Evolutionary conservation across 1,140 invertebrate species (phyloP).

Genomic region (Atta cephalotes): DNA sequence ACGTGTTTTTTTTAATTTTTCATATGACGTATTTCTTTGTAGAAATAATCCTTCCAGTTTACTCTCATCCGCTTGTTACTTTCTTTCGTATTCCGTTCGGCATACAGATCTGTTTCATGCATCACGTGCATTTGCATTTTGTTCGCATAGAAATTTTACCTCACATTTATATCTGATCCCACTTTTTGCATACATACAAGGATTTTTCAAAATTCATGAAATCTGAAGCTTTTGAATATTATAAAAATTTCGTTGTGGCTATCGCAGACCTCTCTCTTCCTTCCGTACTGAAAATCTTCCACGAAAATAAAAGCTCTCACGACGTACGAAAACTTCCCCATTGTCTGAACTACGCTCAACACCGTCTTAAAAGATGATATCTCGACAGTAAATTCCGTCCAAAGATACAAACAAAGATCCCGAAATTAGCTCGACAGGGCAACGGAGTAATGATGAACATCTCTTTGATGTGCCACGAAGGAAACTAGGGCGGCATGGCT

Average conservation of each 20-base stretch:
- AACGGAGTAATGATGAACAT: conserved; percentile 14
- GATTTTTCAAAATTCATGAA: conserved; percentile 24
- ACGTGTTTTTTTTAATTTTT: not conserved
- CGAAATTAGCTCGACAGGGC: conserved; percentile 40
- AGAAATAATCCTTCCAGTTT: not conserved
- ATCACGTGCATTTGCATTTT: not conserved
- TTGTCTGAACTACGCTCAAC: not conserved
- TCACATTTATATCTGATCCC: not conserved
- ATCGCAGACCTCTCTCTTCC: not conserved
- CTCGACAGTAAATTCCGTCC: not conserved
- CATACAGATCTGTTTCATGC: not conserved
- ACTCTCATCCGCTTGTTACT: not conserved
- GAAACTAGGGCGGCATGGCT: conserved; percentile 23
- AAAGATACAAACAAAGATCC: conserved; percentile 1
- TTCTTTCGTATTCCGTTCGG: not conserved
- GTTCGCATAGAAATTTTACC: not conserved
- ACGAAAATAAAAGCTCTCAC: not conserved
- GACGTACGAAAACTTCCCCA: not conserved
- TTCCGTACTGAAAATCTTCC: not conserved
- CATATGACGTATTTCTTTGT: not conserved
- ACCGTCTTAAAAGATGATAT: not conserved
- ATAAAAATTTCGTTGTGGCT: not conserved
- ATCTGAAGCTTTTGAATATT: conserved; percentile 7
- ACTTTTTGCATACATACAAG: not conserved
- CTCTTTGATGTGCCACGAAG: conserved; percentile 25